Evolutionary conservation across 2,888 invertebrate genomes (phyloP), one percentile per base, ranked within the genome.

Genomic region (Tipula lateralis): DNA sequence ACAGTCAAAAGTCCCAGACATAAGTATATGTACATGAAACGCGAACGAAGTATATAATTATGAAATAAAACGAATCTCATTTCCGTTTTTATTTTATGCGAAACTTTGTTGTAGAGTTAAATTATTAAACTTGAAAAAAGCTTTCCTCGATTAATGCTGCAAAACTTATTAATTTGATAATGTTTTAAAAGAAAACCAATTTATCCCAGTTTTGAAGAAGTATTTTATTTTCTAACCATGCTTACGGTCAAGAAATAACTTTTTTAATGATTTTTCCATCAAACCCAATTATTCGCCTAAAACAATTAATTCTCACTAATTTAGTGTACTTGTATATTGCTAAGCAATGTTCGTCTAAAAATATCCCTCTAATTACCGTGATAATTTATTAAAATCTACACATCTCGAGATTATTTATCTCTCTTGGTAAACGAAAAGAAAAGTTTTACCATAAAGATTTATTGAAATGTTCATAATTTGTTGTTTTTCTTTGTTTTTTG

Each of bases 361-460:
- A 66, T 66, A 66, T 66, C 19, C 9, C 7, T 66, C 66, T 66
- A 66, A 66, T 66, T 66, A 66, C 19, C 66, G 66, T 66, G 66
- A 66, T 66, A 66, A 66, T 66, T 66, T 66, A 66, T 66, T 66
- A 66, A 66, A 66, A 66, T 66, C 66, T 66, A 66, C 66, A 66
- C 66, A 66, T 66, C 66, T 66, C 66, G 66, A 24, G 66, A 66
- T 66, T 66, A 66, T 66, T 66, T 66, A 66, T 24, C 66, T 66
- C 19, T 66, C 9, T 66, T 7, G 66, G 66, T 66, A 24, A 24
- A 66, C 66, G 66, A 66, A 66, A 66, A 66, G 9, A 66, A 66
- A 66, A 66, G 66, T 66, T 66, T 66, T 9, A 66, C 66, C 66
- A 66, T 24, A 66, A 66, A 66, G 66, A 66, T 66, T 66, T 66